phyloP scores from a whole-genome alignment of 2,888 invertebrate species.

The Platycnemis pennipes region DNA sequence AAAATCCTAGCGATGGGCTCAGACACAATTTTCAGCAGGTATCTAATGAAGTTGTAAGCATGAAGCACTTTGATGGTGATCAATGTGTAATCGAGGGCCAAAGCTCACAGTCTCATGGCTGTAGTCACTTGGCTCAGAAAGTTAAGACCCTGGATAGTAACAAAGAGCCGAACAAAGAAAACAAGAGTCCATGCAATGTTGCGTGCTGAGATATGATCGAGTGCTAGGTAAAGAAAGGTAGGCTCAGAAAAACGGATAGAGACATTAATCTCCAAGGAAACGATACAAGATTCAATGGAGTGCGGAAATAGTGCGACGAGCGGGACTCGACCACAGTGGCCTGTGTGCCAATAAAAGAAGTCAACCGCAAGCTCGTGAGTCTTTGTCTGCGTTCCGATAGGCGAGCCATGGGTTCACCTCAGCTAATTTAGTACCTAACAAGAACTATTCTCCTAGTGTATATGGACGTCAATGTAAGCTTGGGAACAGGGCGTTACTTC shows the following conservation, averaged over 20 bases:
- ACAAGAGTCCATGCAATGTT: not conserved
- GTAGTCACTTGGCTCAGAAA: not conserved
- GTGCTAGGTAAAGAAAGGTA: constrained; percentile 20
- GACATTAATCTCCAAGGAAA: constrained; percentile 26
- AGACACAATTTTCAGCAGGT: too few species aligned
- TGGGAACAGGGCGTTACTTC: too few species aligned
- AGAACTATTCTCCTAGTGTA: not conserved
- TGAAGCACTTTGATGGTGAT: too few species aligned
- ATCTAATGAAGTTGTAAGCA: too few species aligned
- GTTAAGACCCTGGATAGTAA: not conserved
- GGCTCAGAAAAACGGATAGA: not conserved
- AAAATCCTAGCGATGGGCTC: too few species aligned
- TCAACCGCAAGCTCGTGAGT: not conserved
- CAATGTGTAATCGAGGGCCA: not conserved
- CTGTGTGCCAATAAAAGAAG: not conserved
- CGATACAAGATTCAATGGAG: constrained; percentile 22
- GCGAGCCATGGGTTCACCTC: not conserved
- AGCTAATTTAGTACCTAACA: not conserved
- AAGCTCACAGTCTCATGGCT: not conserved
- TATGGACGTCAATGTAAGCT: not conserved
- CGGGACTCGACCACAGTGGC: not conserved
- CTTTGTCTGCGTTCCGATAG: not conserved
- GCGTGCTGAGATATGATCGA: constrained; percentile 31
- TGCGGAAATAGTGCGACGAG: constrained; percentile 36
- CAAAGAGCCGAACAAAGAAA: not conserved